Percentiles rank a stretch among this genome's conserved stretches.
phyloP scores from a whole-genome alignment of 2,888 invertebrate species.

The Brachyptera risi region DNA sequence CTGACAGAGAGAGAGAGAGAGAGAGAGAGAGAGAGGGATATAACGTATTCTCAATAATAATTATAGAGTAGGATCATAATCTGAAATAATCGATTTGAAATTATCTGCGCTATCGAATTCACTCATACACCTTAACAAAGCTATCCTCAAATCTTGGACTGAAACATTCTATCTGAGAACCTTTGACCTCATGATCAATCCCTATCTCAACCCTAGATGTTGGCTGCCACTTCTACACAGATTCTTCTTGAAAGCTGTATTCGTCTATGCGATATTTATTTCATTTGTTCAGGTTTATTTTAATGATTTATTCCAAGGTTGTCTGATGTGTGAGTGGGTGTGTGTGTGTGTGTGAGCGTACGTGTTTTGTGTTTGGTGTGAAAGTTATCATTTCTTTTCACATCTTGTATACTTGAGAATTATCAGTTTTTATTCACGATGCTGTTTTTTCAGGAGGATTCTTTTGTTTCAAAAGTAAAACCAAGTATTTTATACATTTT shows the following conservation, averaged over 20 bases:
- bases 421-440: conserved; percentile 5
- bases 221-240: conserved; percentile 6
- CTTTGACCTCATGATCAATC: too few species aligned
- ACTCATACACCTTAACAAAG: conserved; percentile 6
- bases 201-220: conserved; percentile 1
- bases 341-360: background rate
- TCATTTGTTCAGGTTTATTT: background rate
- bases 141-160: conserved; percentile 17
- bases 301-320: background rate
- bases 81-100: conserved; percentile 4
- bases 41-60: too few species aligned
- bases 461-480: conserved; percentile 9
- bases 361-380: too few species aligned
- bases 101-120: conserved; percentile 3
- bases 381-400: too few species aligned
- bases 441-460: conserved; percentile 24
- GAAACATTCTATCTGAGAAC: too few species aligned
- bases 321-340: background rate
- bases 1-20: too few species aligned
- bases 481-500: background rate
- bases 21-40: too few species aligned
- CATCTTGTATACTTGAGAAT: background rate
- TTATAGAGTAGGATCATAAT: too few species aligned
- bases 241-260: conserved; percentile 31
- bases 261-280: conserved; percentile 6